Evolutionary conservation across 2,797 vertebrate genomes (phyloP).

Genomic region (Enteromius radiatus): DNA sequence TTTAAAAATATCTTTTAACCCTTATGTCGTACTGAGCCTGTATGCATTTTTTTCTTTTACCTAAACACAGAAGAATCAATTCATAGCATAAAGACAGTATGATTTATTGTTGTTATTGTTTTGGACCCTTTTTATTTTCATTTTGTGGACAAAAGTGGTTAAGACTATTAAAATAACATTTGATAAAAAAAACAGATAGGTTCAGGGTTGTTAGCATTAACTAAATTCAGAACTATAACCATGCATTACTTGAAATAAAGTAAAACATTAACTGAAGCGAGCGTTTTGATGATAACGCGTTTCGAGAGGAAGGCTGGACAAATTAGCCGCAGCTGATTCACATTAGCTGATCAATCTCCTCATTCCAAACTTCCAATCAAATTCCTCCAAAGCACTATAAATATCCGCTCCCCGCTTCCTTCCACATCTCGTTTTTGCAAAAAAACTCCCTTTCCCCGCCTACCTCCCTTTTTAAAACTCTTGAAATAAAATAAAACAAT

Average conservation of each 20-base stretch:
- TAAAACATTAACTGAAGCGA: not conserved
- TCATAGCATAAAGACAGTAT: not conserved
- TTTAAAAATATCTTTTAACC: not conserved
- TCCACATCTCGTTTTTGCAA: too few species aligned
- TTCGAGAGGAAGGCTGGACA: too few species aligned
- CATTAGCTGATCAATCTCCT: too few species aligned
- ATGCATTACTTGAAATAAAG: not conserved
- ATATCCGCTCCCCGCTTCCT: too few species aligned
- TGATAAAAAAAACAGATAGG: too few species aligned
- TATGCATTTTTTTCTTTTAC: not conserved
- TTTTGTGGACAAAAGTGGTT: not conserved
- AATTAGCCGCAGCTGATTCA: too few species aligned
- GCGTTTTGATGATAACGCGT: too few species aligned
- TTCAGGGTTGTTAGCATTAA: not conserved
- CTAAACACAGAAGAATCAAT: not conserved
- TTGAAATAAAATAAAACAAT: not conserved
- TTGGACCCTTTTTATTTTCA: not conserved
- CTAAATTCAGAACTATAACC: not conserved
- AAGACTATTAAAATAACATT: too few species aligned
- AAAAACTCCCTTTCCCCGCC: too few species aligned
- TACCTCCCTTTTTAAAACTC: too few species aligned
- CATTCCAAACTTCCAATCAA: too few species aligned
- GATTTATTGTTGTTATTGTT: not conserved
- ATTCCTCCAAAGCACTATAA: too few species aligned
- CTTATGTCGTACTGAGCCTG: not conserved